A percentile compares a stretch with the other conserved stretches of the same genome.
Conservation (phyloP, 2,113 vertebrate genomes). For the Haplotaxodon microlepis region DNA sequence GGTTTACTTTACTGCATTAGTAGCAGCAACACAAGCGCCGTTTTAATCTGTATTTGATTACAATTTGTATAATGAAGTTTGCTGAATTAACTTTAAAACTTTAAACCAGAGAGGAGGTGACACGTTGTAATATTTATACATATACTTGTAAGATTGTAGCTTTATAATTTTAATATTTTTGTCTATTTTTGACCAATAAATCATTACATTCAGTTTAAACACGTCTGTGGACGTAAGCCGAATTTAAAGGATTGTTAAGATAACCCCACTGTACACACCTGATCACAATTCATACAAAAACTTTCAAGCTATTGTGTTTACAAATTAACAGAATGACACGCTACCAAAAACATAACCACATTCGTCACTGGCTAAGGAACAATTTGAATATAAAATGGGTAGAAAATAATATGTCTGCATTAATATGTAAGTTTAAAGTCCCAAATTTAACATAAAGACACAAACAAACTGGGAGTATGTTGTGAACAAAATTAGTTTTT, state of each 20-base stretch:
- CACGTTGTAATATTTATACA: not conserved
- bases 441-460: not conserved
- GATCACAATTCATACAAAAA: not conserved
- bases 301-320: not conserved
- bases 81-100: not conserved
- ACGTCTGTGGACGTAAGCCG: accelerated
- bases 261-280: not conserved
- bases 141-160: not conserved
- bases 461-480: not conserved
- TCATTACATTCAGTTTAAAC: not conserved
- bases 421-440: not conserved
- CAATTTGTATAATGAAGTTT: not conserved
- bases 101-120: not conserved
- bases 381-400: accelerated
- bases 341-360: not conserved
- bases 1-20: not conserved
- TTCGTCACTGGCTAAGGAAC: accelerated
- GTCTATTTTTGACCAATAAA: not conserved
- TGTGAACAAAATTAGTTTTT: not conserved
- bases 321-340: not conserved
- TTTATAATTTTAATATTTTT: not conserved
- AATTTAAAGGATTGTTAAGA: not conserved
- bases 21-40: not conserved
- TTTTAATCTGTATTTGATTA: not conserved
- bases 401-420: not conserved